These are phyloP conservation scores for Columba livia DNA, from an alignment of 2,113 vertebrate genomes.

Conservation along the genomic window DNA sequence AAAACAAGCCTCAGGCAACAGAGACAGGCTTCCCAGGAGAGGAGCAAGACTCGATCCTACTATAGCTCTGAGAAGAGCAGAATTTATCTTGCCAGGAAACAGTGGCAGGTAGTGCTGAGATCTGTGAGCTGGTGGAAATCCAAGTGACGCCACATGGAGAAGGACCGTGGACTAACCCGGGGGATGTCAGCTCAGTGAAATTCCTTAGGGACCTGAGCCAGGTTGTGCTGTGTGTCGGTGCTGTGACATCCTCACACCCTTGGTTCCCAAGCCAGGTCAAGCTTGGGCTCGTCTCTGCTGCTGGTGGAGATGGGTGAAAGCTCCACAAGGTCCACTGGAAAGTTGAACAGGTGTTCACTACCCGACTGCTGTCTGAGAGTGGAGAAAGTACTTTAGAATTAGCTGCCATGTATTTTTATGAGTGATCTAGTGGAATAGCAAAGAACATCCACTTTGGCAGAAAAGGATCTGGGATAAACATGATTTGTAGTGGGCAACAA, in stretches of 20 bases:
- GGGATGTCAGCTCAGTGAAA: too few species aligned
- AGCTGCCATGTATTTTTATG: fast-evolving
- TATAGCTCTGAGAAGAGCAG: not conserved
- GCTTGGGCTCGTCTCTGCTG: not conserved
- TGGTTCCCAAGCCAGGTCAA: not conserved
- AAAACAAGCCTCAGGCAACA: not conserved
- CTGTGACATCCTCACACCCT: fast-evolving
- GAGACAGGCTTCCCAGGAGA: not conserved
- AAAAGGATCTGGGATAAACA: not conserved
- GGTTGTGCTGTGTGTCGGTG: too few species aligned
- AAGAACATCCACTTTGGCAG: not conserved
- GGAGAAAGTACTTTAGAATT: not conserved
- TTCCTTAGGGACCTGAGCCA: fast-evolving
- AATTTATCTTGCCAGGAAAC: not conserved
- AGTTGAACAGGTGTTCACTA: not conserved
- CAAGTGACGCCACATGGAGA: fast-evolving
- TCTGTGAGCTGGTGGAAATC: not conserved
- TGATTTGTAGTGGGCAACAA: not conserved
- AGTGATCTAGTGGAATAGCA: not conserved
- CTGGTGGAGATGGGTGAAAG: not conserved
- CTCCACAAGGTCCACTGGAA: not conserved
- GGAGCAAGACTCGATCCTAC: not conserved
- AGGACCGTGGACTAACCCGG: not conserved
- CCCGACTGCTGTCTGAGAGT: not conserved
- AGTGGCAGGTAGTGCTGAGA: not conserved